phyloP scores from a whole-genome alignment of 2,888 invertebrate genomes.

The Epistrophe eligans region DNA sequence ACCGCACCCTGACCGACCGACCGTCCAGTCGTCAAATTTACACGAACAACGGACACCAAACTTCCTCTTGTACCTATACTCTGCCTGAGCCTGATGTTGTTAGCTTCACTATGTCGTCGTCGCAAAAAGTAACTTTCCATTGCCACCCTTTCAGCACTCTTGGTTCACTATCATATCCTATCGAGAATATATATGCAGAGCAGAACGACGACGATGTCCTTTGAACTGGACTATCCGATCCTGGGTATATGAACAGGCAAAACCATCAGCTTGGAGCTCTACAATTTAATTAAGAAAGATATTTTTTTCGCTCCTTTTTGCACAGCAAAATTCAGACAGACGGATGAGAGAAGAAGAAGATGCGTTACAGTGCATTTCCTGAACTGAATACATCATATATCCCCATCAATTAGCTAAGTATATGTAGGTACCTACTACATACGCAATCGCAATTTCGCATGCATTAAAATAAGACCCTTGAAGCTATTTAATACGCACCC shows the following conservation, averaged over 20 bases:
- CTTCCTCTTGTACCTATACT: slow-evolving; percentile 23
- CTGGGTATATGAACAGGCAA: background rate
- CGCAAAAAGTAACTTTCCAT: slow-evolving; percentile 21
- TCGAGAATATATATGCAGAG: background rate
- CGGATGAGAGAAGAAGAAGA: slow-evolving; percentile 11
- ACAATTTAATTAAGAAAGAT: slow-evolving; percentile 68
- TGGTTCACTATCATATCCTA: slow-evolving; percentile 30
- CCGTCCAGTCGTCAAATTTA: slow-evolving; percentile 46
- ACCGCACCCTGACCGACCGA: slow-evolving; percentile 28
- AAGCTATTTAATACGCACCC: slow-evolving; percentile 78
- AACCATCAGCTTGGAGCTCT: slow-evolving; percentile 39
- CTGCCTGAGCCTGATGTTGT: slow-evolving; percentile 6
- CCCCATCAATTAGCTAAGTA: slow-evolving; percentile 58
- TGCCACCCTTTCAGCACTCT: slow-evolving; percentile 22
- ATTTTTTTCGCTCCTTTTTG: slow-evolving; percentile 55
- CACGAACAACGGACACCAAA: slow-evolving; percentile 46
- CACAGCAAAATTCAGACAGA: slow-evolving; percentile 60
- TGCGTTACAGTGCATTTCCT: slow-evolving; percentile 52
- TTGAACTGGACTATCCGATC: slow-evolving; percentile 31
- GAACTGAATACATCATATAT: slow-evolving; percentile 39
- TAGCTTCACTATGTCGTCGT: slow-evolving; percentile 28
- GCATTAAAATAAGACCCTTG: slow-evolving; percentile 44
- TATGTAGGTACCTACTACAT: background rate
- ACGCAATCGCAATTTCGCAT: background rate
- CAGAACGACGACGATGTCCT: slow-evolving; percentile 40